Base-by-base conservation (phyloP, 2,113 vertebrate species). In the Euleptes europaea region DNA sequence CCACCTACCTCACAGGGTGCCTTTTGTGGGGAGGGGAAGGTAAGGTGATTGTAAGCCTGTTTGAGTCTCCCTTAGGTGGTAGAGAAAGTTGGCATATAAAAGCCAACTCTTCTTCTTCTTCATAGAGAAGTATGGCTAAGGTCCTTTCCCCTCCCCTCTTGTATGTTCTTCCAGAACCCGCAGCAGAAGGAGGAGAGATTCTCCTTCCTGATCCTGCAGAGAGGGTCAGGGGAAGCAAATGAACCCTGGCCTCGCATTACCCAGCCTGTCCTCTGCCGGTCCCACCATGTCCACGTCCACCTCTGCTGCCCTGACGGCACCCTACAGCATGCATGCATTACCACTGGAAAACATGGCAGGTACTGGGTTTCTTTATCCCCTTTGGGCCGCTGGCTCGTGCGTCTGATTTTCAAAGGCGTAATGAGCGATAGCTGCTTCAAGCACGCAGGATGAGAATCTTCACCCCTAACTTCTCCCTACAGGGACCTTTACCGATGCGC, bases 401-500 rank as follows among this genome's bases (percentile, higher is more conserved):
- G 4, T 21, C 23, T 5, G 57, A 23, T 23, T 60, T 60, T 60
- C 57, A 23, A 3, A 5, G 4, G 11, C 1, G 28, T 38, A 15
- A 67, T 28, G 33, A 40, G 26, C 19, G 49, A 60, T 17, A 4
- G 1, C 80, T 51, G 23, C 28, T 54, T 33, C 6, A 6, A 31
- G 47, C 57, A 40, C 21, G 12, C 35, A 38, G 3, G 10, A 13
- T 13, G 19, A 23, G 57, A 31, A 38, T 47, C 51, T n/a, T 86
- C 57, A 44, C 6, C 11, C 26, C 21, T 51, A 40, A 7, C 38
- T 76, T 49, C 83, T 60, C 28, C 79, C 17, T 82, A 9, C 88
- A 98, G 98, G 92, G 97, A 98, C 17, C 54, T 97, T 82, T 98
- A 98, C 91, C 97, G 97, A 38, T 98, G 98, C 71, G 97, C 97